Conservation (phyloP, 2,797 vertebrate species). For the Pantherophis alleghaniensis region DNA sequence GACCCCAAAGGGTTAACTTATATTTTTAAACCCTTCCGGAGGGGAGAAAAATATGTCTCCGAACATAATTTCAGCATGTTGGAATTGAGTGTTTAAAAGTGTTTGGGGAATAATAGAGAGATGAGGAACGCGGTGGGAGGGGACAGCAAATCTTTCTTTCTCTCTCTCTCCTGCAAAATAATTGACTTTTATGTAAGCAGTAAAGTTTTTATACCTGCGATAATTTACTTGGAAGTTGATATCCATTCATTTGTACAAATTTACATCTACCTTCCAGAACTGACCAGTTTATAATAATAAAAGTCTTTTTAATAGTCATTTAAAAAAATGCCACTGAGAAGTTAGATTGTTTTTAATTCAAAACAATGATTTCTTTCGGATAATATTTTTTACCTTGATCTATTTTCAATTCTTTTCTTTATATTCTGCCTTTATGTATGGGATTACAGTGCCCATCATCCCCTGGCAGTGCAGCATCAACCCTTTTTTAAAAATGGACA, state of each 20-base stretch:
- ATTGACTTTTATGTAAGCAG: conserved; percentile 67
- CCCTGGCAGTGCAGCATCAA: neutral
- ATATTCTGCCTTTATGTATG: no score
- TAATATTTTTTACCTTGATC: neutral
- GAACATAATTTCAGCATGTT: conserved; percentile 27
- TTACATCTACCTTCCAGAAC: conserved; percentile 57
- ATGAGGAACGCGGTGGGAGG: conserved; percentile 25
- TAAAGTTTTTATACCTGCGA: conserved; percentile 65
- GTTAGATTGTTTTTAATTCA: conserved; percentile 23
- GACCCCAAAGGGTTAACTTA: neutral
- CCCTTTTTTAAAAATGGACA: neutral
- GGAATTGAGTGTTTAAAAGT: conserved; percentile 40
- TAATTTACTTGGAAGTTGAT: conserved; percentile 68
- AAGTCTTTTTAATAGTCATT: neutral
- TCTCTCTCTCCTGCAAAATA: conserved; percentile 51
- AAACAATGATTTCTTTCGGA: neutral
- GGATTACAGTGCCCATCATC: neutral
- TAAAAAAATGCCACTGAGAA: conserved; percentile 11
- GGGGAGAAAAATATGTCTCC: no score
- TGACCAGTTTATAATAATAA: conserved; percentile 40
- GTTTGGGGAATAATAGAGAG: conserved; percentile 50
- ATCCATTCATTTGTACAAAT: conserved; percentile 50
- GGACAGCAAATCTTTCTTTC: conserved; percentile 23
- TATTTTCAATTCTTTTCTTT: neutral
- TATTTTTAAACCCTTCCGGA: neutral